phyloP scores from a whole-genome alignment of 2,797 vertebrate genomes.

The Gastrophryne carolinensis region DNA sequence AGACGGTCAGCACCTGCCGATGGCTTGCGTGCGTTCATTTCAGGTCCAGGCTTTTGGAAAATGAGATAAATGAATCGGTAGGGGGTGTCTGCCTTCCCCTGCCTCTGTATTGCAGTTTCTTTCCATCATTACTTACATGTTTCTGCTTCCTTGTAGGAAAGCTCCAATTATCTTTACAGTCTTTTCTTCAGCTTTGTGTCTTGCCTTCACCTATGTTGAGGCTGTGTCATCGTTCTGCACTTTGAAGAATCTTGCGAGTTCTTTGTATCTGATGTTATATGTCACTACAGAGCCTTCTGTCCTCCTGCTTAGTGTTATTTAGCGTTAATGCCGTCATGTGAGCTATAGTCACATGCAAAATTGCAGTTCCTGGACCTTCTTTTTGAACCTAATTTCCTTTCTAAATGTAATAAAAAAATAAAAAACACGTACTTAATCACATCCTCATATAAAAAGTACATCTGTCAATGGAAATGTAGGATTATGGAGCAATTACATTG shows the following conservation, averaged over 20 bases:
- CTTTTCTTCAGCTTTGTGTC: slow-evolving; percentile 18
- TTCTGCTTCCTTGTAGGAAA: slow-evolving; percentile 33
- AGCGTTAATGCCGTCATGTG: slow-evolving; percentile 6
- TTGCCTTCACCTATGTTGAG: slow-evolving; percentile 3
- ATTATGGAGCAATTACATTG: no score
- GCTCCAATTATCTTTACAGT: slow-evolving; percentile 45
- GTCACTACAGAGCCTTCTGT: neutral
- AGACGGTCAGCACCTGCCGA: slow-evolving; percentile 34
- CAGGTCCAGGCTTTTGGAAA: slow-evolving; percentile 17
- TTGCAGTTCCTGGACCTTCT: neutral
- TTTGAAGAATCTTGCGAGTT: slow-evolving; percentile 22
- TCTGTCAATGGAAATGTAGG: no score
- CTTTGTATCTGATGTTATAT: slow-evolving; percentile 28
- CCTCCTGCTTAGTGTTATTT: slow-evolving; percentile 21
- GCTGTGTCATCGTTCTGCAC: slow-evolving; percentile 24
- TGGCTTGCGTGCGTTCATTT: slow-evolving; percentile 30
- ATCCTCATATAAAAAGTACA: neutral
- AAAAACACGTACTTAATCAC: neutral
- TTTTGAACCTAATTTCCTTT: neutral
- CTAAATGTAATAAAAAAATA: neutral
- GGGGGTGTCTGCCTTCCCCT: slow-evolving; percentile 43
- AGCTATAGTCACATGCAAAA: slow-evolving; percentile 5
- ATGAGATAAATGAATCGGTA: slow-evolving; percentile 45
- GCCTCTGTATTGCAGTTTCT: slow-evolving; percentile 24
- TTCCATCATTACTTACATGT: slow-evolving; percentile 40